Evolutionary conservation across 2,113 vertebrate species (phyloP), one percentile per base, ranked within the genome.

Genomic region (Aptenodytes patagonicus): DNA sequence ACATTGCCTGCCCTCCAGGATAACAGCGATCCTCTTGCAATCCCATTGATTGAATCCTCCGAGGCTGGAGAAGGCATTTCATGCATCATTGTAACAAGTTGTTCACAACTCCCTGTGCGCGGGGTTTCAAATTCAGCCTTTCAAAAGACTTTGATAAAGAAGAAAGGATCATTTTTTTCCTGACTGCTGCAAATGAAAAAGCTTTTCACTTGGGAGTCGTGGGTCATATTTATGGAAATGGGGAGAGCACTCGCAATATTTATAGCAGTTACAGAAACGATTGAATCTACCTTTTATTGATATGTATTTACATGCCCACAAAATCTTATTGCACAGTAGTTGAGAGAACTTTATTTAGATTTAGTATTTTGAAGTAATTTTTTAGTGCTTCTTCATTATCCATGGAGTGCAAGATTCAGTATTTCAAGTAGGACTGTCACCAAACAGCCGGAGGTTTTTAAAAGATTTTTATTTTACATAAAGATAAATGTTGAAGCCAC

Each of bases 401-500:
- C 71, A 3, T 66, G 75, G 82, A 94, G 83, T 94, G 94, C 0
- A 7, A 92, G 75, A 93, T 96, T 95, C 90, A 91, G 76, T 97
- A 96, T 95, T 94, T 97, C 90, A 96, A 97, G 81, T 76, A 92
- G 71, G 85, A 78, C 87, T 97, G 88, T 92, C 96, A 95, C 90
- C 90, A 90, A 90, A 83, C 65, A 96, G 93, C 84, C 60, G 87
- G 96, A 94, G 89, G 95, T 96, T 96, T 95, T 94, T 15, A 86
- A 90, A 90, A 91, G 78, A 95, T 89, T 97, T 96, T 96, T 83
- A 93, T 95, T 96, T 97, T 95, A 89, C 91, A 92, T 92, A 95
- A 94, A 94, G 95, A 96, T 97, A 96, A 98, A 96, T 95, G 93
- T 90, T 94, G 90, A 97, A 96, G 87, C 91, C 70, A 84, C 81